phyloP scores from a whole-genome alignment of 2,888 invertebrate genomes.

The Pardosa pseudoannulata region DNA sequence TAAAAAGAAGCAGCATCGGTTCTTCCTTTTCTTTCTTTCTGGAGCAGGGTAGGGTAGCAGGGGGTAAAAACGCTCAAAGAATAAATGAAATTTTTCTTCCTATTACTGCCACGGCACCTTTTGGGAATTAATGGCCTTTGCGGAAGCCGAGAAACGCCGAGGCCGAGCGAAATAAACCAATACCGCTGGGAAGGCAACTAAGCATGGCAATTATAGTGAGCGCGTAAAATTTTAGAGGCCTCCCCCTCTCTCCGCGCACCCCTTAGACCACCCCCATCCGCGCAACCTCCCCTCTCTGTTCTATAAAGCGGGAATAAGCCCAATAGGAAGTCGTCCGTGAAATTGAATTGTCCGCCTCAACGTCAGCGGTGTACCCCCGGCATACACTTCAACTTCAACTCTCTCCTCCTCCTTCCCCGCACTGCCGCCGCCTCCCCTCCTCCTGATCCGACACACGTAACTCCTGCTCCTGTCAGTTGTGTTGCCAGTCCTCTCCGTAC shows the following conservation, averaged over 20 bases:
- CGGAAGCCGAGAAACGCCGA: constrained; percentile 58
- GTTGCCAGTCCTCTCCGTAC: not conserved
- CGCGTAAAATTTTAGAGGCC: constrained; percentile 72
- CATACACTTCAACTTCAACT: constrained; percentile 62
- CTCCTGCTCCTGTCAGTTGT: constrained; percentile 14
- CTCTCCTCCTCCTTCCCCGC: constrained; percentile 10
- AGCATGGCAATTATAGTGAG: constrained; percentile 72
- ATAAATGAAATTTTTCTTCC: constrained; percentile 72
- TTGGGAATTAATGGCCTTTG: constrained; percentile 68
- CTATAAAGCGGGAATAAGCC: constrained; percentile 57
- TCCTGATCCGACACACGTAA: constrained; percentile 5
- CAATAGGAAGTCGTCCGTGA: constrained; percentile 69
- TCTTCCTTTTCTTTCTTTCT: constrained; percentile 49
- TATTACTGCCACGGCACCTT: constrained; percentile 69
- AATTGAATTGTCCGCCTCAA: constrained; percentile 72
- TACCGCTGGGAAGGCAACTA: constrained; percentile 65
- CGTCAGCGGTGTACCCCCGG: constrained; percentile 51
- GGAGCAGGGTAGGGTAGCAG: too few relatives aligned
- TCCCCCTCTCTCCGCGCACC: constrained; percentile 33
- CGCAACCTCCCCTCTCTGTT: too few relatives aligned
- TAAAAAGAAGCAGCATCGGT: constrained; percentile 44
- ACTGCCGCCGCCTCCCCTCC: constrained; percentile 6
- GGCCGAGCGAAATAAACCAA: constrained; percentile 68
- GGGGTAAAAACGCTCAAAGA: constrained; percentile 68
- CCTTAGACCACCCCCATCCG: too few relatives aligned